Evolutionary conservation across 2,797 vertebrate species (phyloP).

Genomic region (Anomalospiza imberbis): DNA sequence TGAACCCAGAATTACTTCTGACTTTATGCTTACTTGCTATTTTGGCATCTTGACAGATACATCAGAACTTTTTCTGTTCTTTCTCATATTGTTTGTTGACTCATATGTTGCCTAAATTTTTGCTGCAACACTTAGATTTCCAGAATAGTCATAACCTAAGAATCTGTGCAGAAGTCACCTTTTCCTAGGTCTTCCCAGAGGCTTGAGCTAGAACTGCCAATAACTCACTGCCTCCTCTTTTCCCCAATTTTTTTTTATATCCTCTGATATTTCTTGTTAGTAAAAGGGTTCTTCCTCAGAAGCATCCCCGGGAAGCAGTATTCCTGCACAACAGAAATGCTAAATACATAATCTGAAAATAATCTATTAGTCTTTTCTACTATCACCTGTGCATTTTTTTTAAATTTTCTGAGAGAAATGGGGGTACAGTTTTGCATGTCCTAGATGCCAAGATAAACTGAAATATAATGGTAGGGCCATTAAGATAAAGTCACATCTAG

Average conservation of each 20-base stretch:
- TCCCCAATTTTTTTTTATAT: background rate
- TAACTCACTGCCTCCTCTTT: background rate
- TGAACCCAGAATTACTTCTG: background rate
- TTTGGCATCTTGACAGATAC: background rate
- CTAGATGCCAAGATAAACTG: background rate
- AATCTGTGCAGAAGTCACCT: background rate
- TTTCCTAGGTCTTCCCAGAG: background rate
- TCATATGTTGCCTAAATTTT: background rate
- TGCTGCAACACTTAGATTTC: background rate
- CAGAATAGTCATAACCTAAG: background rate
- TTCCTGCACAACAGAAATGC: background rate
- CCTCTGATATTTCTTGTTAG: background rate
- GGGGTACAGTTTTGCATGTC: background rate
- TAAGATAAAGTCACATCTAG: background rate
- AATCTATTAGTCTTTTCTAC: background rate
- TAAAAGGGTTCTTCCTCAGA: background rate
- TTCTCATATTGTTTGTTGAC: background rate
- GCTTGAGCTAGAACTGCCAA: background rate
- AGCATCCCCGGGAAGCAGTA: background rate
- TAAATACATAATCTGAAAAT: background rate
- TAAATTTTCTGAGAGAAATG: background rate
- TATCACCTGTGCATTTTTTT: background rate
- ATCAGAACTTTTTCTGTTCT: background rate
- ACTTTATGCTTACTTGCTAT: background rate
- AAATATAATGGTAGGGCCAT: background rate